Conservation (phyloP, 2,113 vertebrate species). For the Misgurnus anguillicaudatus region DNA sequence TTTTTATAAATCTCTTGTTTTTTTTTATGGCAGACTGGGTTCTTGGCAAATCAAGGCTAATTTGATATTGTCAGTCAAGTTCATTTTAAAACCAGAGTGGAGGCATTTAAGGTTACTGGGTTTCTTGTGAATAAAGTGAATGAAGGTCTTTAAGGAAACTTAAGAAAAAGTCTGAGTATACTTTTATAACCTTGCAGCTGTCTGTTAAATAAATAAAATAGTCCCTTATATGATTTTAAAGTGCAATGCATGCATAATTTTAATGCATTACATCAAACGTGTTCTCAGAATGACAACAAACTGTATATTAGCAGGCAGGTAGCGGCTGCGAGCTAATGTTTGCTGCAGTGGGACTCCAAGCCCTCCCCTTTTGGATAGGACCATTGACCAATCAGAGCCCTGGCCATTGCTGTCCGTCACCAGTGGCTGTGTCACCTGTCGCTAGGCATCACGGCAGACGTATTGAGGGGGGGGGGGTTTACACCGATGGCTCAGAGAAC, state of each 20-base stretch:
- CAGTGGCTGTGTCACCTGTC: constrained; percentile 69
- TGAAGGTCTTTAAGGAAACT: too few relatives aligned
- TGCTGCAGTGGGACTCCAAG: constrained; percentile 27
- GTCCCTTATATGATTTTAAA: background rate
- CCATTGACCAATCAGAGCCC: constrained; percentile 60
- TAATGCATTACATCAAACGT: background rate
- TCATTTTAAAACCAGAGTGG: too few relatives aligned
- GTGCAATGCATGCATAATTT: constrained; percentile 1
- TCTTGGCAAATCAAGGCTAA: too few relatives aligned
- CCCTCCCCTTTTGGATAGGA: constrained; percentile 42
- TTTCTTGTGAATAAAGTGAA: too few relatives aligned
- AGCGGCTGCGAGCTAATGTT: constrained; percentile 13
- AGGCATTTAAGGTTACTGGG: too few relatives aligned
- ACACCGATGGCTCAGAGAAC: constrained; percentile 17
- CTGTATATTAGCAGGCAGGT: constrained; percentile 11
- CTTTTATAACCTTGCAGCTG: background rate
- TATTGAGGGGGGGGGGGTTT: constrained; percentile 1
- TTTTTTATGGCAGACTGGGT: too few relatives aligned
- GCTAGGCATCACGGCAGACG: constrained; percentile 67
- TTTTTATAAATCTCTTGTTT: too few relatives aligned
- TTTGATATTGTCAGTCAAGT: too few relatives aligned
- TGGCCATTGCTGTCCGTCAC: constrained; percentile 54
- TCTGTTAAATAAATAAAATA: background rate
- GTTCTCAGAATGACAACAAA: constrained; percentile 11
- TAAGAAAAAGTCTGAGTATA: too few relatives aligned